Conservation (phyloP, 2,888 invertebrate species). For the Phasia obesa region DNA sequence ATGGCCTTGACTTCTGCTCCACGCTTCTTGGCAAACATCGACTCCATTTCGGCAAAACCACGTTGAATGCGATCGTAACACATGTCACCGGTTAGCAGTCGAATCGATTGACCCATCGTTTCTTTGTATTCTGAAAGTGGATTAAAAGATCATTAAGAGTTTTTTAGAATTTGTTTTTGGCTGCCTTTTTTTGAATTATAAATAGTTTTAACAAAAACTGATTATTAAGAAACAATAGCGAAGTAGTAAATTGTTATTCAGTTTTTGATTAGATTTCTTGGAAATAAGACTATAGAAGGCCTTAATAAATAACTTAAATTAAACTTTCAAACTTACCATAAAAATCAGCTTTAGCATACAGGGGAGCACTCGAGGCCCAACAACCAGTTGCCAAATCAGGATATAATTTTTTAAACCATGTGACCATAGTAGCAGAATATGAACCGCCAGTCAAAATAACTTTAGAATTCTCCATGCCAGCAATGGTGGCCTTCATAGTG, state of each 20-base stretch:
- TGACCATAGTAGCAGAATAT: slow-evolving; percentile 87
- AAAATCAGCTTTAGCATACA: slow-evolving; percentile 86
- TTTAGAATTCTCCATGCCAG: slow-evolving; percentile 80
- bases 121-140: neutral
- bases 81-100: slow-evolving; percentile 76
- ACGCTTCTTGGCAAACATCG: slow-evolving; percentile 75
- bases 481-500: slow-evolving; percentile 81
- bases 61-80: slow-evolving; percentile 74
- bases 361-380: slow-evolving; percentile 87
- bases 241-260: too few relatives aligned
- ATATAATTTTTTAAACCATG: slow-evolving; percentile 87
- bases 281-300: too few relatives aligned
- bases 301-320: neutral
- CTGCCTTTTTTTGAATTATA: too few relatives aligned
- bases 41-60: too few relatives aligned
- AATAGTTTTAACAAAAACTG: too few relatives aligned
- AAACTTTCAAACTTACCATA: slow-evolving; percentile 76
- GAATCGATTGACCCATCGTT: slow-evolving; percentile 79
- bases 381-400: slow-evolving; percentile 85
- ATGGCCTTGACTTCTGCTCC: slow-evolving; percentile 74
- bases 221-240: too few relatives aligned
- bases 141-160: neutral
- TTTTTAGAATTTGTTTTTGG: neutral
- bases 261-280: too few relatives aligned
- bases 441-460: slow-evolving; percentile 86